Evolutionary conservation across 1,140 invertebrate species (phyloP).

Genomic region (Cherax quadricarinatus): DNA sequence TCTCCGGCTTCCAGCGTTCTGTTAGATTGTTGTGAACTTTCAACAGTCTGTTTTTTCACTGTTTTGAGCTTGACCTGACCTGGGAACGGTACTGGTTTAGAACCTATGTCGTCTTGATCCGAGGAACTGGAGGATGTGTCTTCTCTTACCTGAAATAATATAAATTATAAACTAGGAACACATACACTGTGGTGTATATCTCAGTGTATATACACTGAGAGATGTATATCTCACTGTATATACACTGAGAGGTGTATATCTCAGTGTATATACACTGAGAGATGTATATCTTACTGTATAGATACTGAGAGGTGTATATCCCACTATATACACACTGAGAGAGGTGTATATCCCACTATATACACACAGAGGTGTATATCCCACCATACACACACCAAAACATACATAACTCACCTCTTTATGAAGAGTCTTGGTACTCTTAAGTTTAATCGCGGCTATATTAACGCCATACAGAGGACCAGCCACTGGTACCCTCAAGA

Average conservation of each 20-base stretch:
- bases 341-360: too few species aligned
- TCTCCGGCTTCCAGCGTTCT: not conserved
- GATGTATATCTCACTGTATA: too few species aligned
- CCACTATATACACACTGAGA: not conserved
- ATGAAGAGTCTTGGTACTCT: constrained; percentile 13
- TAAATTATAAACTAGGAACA: not conserved
- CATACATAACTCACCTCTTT: not conserved
- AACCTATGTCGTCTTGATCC: not conserved
- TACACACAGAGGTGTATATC: not conserved
- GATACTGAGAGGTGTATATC: too few species aligned
- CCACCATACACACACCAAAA: not conserved
- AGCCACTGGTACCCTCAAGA: constrained; percentile 18
- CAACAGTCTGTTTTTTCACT: not conserved
- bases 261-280: too few species aligned
- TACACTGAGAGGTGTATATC: too few species aligned
- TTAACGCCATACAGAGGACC: constrained; percentile 3
- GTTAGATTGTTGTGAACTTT: not conserved
- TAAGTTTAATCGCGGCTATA: constrained; percentile 24
- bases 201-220: too few species aligned
- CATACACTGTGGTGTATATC: not conserved
- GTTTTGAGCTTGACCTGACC: not conserved
- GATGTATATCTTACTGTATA: too few species aligned
- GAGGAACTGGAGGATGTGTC: not conserved
- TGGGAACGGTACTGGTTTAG: not conserved
- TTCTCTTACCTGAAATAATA: not conserved